Percentiles rank a stretch among this genome's conserved stretches.
These are phyloP conservation scores for Botia kubotai DNA, from an alignment of 2,797 vertebrate species.

Conservation along the genomic window DNA sequence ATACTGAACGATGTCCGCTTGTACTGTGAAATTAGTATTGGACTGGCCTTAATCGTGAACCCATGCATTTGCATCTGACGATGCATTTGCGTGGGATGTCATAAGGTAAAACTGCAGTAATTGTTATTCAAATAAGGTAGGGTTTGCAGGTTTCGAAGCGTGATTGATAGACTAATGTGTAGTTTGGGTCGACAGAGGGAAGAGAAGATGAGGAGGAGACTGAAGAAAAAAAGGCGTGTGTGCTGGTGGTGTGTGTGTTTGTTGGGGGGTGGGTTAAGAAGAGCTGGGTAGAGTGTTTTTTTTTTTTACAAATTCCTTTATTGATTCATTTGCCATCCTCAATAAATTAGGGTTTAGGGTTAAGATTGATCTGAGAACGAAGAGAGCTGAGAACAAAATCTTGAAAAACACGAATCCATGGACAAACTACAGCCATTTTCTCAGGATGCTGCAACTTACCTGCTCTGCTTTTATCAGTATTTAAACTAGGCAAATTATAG, in stretches of 20 bases:
- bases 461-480: neutral
- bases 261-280: constrained; percentile 63
- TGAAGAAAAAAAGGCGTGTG: constrained; percentile 39
- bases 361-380: neutral
- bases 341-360: constrained; percentile 12
- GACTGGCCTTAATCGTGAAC: constrained; percentile 37
- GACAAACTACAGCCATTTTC: neutral
- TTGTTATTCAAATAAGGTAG: constrained; percentile 68
- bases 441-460: neutral
- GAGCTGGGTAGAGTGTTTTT: constrained; percentile 58
- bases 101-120: constrained; percentile 43
- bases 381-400: neutral
- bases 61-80: constrained; percentile 50
- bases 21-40: constrained; percentile 12
- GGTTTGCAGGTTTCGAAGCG: constrained; percentile 71
- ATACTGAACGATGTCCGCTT: constrained; percentile 22
- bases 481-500: neutral
- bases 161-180: constrained; percentile 80
- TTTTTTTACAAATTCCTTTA: constrained; percentile 21
- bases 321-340: constrained; percentile 30
- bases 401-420: neutral
- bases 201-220: constrained; percentile 42
- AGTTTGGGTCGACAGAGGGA: constrained; percentile 70
- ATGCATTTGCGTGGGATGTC: constrained; percentile 57
- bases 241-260: too few species aligned